These are phyloP conservation scores for Agrotis exclamationis DNA, from an alignment of 2,888 invertebrate species.

Conservation along the genomic window DNA sequence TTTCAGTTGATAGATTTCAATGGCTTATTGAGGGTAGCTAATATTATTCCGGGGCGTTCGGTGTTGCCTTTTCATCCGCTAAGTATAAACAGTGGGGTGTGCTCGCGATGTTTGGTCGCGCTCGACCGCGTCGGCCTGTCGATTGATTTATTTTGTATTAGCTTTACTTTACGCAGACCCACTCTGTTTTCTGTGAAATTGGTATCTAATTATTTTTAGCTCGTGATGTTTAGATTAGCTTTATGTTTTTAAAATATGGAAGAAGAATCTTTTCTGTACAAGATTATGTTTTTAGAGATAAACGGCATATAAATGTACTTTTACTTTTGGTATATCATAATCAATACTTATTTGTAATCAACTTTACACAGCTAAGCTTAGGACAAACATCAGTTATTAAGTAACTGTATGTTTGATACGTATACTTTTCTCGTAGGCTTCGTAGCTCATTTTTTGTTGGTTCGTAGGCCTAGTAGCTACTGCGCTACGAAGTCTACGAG, in stretches of 20 bases:
- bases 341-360: too few species aligned
- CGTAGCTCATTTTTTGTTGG: not conserved
- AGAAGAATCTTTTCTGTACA: not conserved
- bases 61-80: conserved; percentile 91
- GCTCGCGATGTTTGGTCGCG: conserved; percentile 85
- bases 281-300: conserved; percentile 5
- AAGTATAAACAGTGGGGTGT: conserved; percentile 91
- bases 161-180: conserved; percentile 71
- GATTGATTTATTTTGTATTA: conserved; percentile 88
- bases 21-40: conserved; percentile 90
- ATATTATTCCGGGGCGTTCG: conserved; percentile 91
- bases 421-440: too few species aligned
- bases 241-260: conserved; percentile 4
- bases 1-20: conserved; percentile 80
- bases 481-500: not conserved
- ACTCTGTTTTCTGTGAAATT: conserved; percentile 58
- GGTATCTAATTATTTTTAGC: conserved; percentile 56
- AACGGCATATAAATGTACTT: too few species aligned
- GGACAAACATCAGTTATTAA: too few species aligned
- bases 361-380: too few species aligned
- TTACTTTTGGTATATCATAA: too few species aligned
- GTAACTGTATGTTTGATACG: too few species aligned
- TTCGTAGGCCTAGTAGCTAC: too few species aligned
- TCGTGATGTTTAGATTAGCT: conserved; percentile 30
- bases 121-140: conserved; percentile 81